Base-by-base conservation (phyloP, 2,888 invertebrate species). In the Nineta flava region DNA sequence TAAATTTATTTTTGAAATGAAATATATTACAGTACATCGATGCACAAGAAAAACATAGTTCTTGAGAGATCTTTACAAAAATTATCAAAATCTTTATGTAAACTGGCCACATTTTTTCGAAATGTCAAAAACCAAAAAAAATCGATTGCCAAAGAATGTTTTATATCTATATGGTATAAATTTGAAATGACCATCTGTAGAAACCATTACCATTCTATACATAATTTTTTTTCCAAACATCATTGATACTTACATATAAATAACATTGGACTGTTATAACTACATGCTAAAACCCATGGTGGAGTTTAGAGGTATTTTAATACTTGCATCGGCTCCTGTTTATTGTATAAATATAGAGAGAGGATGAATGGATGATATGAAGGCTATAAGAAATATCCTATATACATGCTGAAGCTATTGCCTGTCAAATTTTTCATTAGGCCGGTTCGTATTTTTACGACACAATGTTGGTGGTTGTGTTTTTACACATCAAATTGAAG, bases 361-460 rank as follows among this genome's bases (percentile, higher is more conserved):
- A 26, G 26, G 26, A 26, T 7, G 38, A 12, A 38, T 38, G 38
- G n/a, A 38, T 38, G 44, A n/a, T 12, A 19, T 26, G 44, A 44
- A 44, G 44, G 12, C 44, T 16, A 44, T 19, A 26, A 13, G 44
- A 26, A 44, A n/a, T n/a, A 38, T 38, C n/a, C 16, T 26, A 12
- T 44, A 17, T 44, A 10, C 13, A 44, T 12, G 9, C 19, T n/a
- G 35, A 35, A 38, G 38, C 40, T 49, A 58, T 58, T 59, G 58
- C 59, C 57, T 56, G 56, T 58, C 61, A 59, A 59, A 60, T 61
- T 61, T 61, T 61, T 61, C 60, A 61, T 61, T 60, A 60, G 57
- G 54, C 55, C 54, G 53, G 57, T 44, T 44, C 26, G 26, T 56
- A 54, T 58, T 60, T 60, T 60, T 59, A 59, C 57, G 55, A 51